phyloP scores from a whole-genome alignment of 2,113 vertebrate species.

The Megalops atlanticus region DNA sequence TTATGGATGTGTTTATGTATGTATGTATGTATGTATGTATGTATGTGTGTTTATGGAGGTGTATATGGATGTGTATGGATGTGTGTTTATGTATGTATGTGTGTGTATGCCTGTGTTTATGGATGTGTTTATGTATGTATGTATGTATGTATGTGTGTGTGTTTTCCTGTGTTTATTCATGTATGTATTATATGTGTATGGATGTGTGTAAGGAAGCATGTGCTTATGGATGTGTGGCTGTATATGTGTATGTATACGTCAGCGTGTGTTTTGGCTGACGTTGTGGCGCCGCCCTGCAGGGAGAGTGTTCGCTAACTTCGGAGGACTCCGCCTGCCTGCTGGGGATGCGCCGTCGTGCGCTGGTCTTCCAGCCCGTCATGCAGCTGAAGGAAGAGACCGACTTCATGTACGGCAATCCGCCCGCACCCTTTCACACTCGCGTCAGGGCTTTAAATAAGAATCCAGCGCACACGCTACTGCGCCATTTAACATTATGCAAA shows the following conservation, averaged over 20 bases:
- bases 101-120: not conserved
- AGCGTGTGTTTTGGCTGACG: not conserved
- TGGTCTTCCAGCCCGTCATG: conserved; percentile 83
- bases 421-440: not conserved
- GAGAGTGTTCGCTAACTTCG: conserved; percentile 76
- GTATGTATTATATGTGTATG: not conserved
- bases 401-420: conserved; percentile 77
- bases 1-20: too few relatives aligned
- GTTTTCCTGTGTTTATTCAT: not conserved
- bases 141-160: not conserved
- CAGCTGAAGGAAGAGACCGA: conserved; percentile 81
- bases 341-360: conserved; percentile 85
- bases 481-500: too few relatives aligned
- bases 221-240: not conserved
- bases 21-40: not conserved
- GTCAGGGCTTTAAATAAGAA: too few relatives aligned
- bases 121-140: not conserved
- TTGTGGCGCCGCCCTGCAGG: conserved; percentile 62
- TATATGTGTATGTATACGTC: conserved; percentile 1
- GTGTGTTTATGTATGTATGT: not conserved
- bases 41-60: too few relatives aligned
- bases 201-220: not conserved
- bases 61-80: too few relatives aligned
- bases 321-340: conserved; percentile 85
- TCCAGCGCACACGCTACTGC: too few relatives aligned